Evolutionary conservation across 2,888 invertebrate species (phyloP).

Genomic region (Limnephilus marmoratus): DNA sequence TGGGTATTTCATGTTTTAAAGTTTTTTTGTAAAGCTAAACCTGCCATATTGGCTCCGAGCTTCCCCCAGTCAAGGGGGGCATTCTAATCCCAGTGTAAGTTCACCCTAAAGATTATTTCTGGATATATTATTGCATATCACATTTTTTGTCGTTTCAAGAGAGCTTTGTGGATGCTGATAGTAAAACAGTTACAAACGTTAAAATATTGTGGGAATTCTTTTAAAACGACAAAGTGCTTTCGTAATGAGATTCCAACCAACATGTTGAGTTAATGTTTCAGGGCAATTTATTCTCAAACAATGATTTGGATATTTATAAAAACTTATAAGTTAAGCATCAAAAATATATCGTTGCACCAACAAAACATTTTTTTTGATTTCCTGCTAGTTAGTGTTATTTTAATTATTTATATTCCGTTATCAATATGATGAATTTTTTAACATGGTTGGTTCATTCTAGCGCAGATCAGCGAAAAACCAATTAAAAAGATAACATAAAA

Average conservation of each 20-base stretch:
- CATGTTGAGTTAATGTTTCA: neutral
- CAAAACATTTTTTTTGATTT: too few relatives aligned
- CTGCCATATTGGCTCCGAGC: constrained; percentile 32
- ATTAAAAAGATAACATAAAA: neutral
- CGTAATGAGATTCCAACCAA: neutral
- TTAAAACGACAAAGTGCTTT: neutral
- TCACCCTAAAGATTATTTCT: neutral
- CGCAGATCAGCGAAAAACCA: neutral
- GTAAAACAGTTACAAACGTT: neutral
- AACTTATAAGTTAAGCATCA: neutral
- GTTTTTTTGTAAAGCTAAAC: constrained; percentile 32
- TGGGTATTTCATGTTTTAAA: constrained; percentile 30
- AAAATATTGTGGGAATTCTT: neutral
- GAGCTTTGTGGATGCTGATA: neutral
- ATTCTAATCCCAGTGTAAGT: constrained; percentile 20
- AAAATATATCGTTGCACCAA: neutral
- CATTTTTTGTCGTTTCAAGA: neutral
- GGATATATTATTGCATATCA: neutral
- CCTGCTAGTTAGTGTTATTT: neutral
- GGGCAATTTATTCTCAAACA: neutral
- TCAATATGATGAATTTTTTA: neutral
- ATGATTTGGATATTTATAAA: neutral
- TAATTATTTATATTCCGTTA: neutral
- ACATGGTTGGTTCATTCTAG: neutral
- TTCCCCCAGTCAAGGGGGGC: constrained; percentile 11